A percentile compares a stretch with the other conserved stretches of the same genome.
These are phyloP conservation scores for Nycticorax nycticorax DNA, from an alignment of 2,113 vertebrate genomes.

Conservation along the genomic window DNA sequence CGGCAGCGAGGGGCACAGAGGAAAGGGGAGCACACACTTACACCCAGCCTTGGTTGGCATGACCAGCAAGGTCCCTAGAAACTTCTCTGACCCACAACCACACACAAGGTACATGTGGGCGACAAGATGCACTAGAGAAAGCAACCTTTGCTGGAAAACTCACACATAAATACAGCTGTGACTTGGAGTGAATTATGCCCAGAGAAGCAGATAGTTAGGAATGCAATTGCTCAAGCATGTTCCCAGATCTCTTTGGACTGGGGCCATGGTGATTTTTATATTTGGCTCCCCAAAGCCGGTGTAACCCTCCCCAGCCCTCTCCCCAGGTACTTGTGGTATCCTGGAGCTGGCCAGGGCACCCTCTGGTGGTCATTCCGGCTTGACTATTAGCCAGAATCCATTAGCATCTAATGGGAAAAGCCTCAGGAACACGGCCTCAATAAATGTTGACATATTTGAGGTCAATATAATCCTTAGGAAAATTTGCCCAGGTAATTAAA, in stretches of 20 bases:
- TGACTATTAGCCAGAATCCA: constrained; percentile 63
- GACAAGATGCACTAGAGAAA: neutral
- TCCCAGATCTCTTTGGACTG: constrained; percentile 43
- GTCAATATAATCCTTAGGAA: constrained; percentile 62
- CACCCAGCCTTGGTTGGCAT: neutral
- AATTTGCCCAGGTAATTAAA: constrained; percentile 68
- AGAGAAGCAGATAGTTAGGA: constrained; percentile 36
- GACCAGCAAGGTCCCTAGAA: too few relatives aligned
- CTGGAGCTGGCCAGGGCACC: constrained; percentile 12
- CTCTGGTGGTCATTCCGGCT: constrained; percentile 37
- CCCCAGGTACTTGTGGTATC: constrained; percentile 48
- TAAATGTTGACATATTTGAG: constrained; percentile 63
- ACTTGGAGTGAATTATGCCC: neutral
- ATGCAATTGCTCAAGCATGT: neutral
- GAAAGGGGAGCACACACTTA: neutral
- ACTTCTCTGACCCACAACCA: neutral
- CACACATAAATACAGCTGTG: accelerated
- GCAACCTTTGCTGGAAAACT: neutral
- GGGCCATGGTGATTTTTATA: constrained; percentile 14
- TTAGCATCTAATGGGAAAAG: constrained; percentile 64
- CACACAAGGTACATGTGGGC: accelerated
- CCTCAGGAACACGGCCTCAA: constrained; percentile 59
- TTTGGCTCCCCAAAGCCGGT: neutral
- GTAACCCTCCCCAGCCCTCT: constrained; percentile 19
- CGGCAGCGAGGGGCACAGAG: neutral